Base-by-base conservation (phyloP, 2,888 invertebrate genomes). In the Tinea trinotella region DNA sequence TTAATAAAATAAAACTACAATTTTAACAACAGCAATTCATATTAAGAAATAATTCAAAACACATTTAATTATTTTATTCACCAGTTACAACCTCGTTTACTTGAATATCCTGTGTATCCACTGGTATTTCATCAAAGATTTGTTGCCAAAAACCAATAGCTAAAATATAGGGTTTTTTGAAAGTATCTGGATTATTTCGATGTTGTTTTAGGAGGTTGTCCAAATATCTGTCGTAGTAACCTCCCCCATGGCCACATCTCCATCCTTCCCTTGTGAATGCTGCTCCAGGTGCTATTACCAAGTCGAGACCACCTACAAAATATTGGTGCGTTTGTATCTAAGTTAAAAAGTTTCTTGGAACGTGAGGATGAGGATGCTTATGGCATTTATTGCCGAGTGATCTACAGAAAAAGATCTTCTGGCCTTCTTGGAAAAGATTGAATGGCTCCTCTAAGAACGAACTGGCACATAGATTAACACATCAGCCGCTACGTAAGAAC, bases 161-260 rank as follows among this genome's bases (percentile, higher is more conserved):
- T 59, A 91, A 71, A 9, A 88, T 68, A 50, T 74, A 66, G 2
- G 86, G 82, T 60, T 77, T 84, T 49, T 63, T 63, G 46, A 61
- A 54, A 9, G 7, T 59, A 12, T 61, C 57, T 56, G 77, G 70
- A 40, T 62, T 62, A 15, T 69, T 57, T 20, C 66, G 34, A 17
- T 62, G 58, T 13, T 60, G 55, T 6, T 59, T 30, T 18, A 58
- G 58, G 17, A 67, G 57, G n/a, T 53, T 34, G 2, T 54, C 60
- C 53, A 96, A 76, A 72, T 90, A 97, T 58, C 81, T 88, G 71
- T 97, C 97, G 69, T 97, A 97, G 71, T 93, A 96, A 2, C 96
- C 96, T 81, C 91, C 93, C 9, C 96, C 96, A 66, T 95, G 90
- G 0, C 93, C 93, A 57, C 91, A 68, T 15, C 97, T 89, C 58